phyloP scores from a whole-genome alignment of 1,140 invertebrate genomes.

The Zaprionus ornatus region DNA sequence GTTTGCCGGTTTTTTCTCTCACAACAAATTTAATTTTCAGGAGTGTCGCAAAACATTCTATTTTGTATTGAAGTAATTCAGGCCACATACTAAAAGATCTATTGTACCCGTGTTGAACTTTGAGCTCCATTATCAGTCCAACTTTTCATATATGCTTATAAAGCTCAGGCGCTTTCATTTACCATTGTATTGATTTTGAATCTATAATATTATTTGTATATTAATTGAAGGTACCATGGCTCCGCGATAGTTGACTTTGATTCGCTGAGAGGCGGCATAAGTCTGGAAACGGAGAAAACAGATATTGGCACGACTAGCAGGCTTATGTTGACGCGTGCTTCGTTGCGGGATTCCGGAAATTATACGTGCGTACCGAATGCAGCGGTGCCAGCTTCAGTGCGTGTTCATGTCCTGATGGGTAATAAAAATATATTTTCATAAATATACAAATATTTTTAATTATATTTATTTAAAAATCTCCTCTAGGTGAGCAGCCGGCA shows the following conservation, averaged over 20 bases:
- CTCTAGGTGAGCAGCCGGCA: slow-evolving; percentile 89
- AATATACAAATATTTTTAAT: background rate
- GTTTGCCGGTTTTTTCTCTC: too few species aligned
- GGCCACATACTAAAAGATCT: too few species aligned
- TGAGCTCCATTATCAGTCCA: too few species aligned
- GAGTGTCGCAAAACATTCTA: too few species aligned
- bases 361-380: slow-evolving; percentile 95
- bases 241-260: slow-evolving; percentile 92
- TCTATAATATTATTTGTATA: background rate
- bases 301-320: slow-evolving; percentile 94
- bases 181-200: background rate
- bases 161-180: background rate
- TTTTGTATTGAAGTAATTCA: too few species aligned
- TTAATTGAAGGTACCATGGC: slow-evolving; percentile 88
- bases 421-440: slow-evolving; percentile 29
- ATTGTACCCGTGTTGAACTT: too few species aligned
- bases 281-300: slow-evolving; percentile 95
- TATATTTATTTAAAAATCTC: background rate
- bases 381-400: slow-evolving; percentile 93
- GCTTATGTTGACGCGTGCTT: slow-evolving; percentile 93
- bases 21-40: too few species aligned
- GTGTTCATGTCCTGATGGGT: slow-evolving; percentile 96
- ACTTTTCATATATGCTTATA: too few species aligned
- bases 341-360: slow-evolving; percentile 93
- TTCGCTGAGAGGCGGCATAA: slow-evolving; percentile 93